Conservation (phyloP, 2,888 invertebrate genomes). For the Spisula solida region DNA sequence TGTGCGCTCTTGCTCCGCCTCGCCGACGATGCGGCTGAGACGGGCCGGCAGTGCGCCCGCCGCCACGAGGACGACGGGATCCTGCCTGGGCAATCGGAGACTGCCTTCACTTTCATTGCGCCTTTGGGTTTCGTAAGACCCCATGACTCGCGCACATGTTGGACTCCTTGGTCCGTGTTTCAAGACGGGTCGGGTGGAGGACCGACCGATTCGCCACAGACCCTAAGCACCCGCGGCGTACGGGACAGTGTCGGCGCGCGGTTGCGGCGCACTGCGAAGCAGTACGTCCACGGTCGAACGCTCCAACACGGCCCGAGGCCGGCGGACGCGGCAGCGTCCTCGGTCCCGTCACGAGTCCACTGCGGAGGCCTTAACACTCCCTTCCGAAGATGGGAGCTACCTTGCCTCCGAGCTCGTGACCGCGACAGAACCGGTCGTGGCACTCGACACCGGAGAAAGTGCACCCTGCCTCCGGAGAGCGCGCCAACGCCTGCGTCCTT, state of each 20-base stretch:
- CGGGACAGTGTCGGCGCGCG: slow-evolving; percentile 51
- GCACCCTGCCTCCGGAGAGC: slow-evolving; percentile 89
- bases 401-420: no score
- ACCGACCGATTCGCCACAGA: slow-evolving; percentile 74
- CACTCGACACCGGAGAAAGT: slow-evolving; percentile 75
- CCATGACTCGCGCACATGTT: slow-evolving; percentile 92
- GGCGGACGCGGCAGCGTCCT: slow-evolving; percentile 55
- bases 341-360: slow-evolving; percentile 58
- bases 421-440: slow-evolving; percentile 76
- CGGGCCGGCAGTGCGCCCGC: slow-evolving; percentile 89
- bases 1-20: slow-evolving; percentile 90
- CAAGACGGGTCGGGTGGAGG: slow-evolving; percentile 91
- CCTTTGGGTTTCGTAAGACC: slow-evolving; percentile 90
- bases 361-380: slow-evolving; percentile 47
- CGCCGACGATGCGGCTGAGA: slow-evolving; percentile 83
- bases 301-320: slow-evolving; percentile 54
- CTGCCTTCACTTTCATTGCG: slow-evolving; percentile 91
- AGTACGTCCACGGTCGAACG: slow-evolving; percentile 58
- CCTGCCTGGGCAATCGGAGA: slow-evolving; percentile 85
- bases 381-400: no score
- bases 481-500: slow-evolving; percentile 89
- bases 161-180: slow-evolving; percentile 93
- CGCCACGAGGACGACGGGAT: slow-evolving; percentile 18
- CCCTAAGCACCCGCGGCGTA: slow-evolving; percentile 52
- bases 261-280: slow-evolving; percentile 65